Evolutionary conservation across 2,888 invertebrate genomes (phyloP), one percentile per base, ranked within the genome.

Genomic region (Cancer borealis): DNA sequence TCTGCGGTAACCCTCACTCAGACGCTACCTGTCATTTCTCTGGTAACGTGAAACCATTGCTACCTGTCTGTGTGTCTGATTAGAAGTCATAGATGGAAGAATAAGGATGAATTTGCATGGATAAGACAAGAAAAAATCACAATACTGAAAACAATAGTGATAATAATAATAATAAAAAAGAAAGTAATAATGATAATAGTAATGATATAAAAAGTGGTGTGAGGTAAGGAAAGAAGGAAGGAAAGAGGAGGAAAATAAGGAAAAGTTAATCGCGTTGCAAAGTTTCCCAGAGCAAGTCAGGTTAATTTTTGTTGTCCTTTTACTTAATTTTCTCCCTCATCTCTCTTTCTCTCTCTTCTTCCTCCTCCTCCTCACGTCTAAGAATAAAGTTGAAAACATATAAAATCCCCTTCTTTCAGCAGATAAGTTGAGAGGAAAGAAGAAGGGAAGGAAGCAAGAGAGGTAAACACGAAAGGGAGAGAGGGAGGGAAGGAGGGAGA

Each of bases 1-100:
- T 73, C n/a, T 73, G 73, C 73, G 73, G 73, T 73, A n/a, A 73
- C 8, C 73, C 73, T 73, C 73, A 73, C 8, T 73, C 73, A 26
- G 73, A 73, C 26, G 73, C 10, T 73, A 73, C 73, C 73, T 73
- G 26, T 26, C 73, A 26, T n/a, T 73, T 26, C n/a, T 6, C 73
- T 26, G n/a, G 73, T 73, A 73, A 73, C 73, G n/a, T 26, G 2
- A 73, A 5, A 73, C 73, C n/a, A n/a, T 6, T 26, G 73, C 73
- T 73, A 1, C n/a, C 73, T 8, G 73, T 73, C 73, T 26, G 26
- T 10, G 6, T 73, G 73, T 73, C 73, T 26, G 60, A 14, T 60
- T 21, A 17, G 21, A 21, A 21, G 21, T 60, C 21, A 60, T 3
- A 21, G 21, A 17, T 60, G 60, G 21, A 21, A 60, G 21, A 60